Evolutionary conservation across 2,113 vertebrate species (phyloP).

Genomic region (Podarcis raffonei): DNA sequence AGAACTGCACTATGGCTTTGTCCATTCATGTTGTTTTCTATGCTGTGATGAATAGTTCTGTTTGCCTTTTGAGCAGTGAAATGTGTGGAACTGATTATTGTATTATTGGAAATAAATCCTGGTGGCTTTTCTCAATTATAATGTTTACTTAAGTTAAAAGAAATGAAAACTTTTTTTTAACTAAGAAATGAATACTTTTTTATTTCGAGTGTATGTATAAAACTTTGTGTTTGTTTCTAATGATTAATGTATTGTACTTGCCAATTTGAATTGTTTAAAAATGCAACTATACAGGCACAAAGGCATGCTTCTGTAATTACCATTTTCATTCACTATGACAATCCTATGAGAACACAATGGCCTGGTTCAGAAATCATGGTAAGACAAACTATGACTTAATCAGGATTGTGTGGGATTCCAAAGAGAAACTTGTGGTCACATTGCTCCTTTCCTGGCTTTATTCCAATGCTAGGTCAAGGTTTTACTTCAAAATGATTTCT

Average conservation of each 20-base stretch:
- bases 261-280: background rate
- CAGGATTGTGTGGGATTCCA: no score
- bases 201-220: no score
- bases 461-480: background rate
- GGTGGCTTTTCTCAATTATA: background rate
- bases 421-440: no score
- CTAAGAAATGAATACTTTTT: background rate
- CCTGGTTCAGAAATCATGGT: background rate
- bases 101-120: background rate
- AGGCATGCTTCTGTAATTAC: background rate
- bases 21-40: background rate
- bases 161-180: background rate
- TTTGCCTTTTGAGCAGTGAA: background rate
- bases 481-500: background rate
- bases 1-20: background rate
- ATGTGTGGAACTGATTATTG: background rate
- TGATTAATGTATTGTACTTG: background rate
- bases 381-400: no score
- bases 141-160: background rate
- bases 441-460: no score
- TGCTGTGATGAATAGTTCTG: background rate
- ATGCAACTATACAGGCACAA: background rate
- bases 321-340: background rate
- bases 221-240: background rate
- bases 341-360: background rate